phyloP scores from a whole-genome alignment of 2,888 invertebrate genomes.

The Chrysomela aeneicollis region DNA sequence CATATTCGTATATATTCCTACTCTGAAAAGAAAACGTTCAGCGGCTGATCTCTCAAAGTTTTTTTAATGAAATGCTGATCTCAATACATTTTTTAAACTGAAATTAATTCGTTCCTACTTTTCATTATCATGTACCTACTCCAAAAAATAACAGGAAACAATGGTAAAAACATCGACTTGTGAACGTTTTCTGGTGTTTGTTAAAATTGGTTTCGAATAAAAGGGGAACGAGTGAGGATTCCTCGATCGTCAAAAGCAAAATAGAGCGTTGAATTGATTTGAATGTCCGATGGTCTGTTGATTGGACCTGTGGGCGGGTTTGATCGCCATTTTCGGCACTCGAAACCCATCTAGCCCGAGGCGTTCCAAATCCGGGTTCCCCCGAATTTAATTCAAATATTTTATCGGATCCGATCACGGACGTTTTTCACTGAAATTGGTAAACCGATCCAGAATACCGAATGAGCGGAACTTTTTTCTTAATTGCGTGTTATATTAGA shows the following conservation, averaged over 20 bases:
- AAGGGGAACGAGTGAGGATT: no score
- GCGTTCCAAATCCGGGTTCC: constrained; percentile 31
- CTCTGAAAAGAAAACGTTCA: no score
- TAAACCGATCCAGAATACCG: constrained; percentile 34
- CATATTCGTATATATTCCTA: no score
- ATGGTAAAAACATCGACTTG: no score
- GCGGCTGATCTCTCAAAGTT: no score
- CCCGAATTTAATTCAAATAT: constrained; percentile 36
- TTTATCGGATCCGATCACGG: constrained; percentile 31
- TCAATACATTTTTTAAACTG: no score
- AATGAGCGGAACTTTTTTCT: constrained; percentile 33
- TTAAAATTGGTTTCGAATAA: no score
- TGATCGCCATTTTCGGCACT: constrained; percentile 22
- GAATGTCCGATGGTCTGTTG: constrained; percentile 25
- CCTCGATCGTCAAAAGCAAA: constrained; percentile 25
- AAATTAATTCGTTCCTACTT: no score
- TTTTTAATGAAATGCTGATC: no score
- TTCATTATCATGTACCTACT: no score
- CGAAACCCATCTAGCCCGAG: constrained; percentile 33
- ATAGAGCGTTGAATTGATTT: constrained; percentile 20
- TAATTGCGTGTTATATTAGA: constrained; percentile 28
- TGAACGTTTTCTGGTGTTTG: no score
- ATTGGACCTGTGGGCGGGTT: constrained; percentile 24
- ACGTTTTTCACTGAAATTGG: constrained; percentile 37
- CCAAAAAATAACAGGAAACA: no score